Conservation (phyloP, 1,140 invertebrate species). For the Carcinoscorpius rotundicauda region DNA sequence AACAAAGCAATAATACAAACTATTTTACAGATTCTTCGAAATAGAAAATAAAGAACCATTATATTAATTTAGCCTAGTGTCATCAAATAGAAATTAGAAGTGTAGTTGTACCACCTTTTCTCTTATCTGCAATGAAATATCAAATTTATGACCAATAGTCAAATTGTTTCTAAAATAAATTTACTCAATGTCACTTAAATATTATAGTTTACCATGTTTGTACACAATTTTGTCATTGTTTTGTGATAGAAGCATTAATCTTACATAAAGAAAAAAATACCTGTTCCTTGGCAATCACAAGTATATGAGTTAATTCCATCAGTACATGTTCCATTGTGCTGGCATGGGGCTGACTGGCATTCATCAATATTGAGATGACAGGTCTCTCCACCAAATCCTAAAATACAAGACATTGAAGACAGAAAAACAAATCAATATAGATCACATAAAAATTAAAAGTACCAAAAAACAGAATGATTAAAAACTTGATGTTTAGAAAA, state of each 20-base stretch:
- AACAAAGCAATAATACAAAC: too few species aligned
- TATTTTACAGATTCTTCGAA: too few species aligned
- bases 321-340: constrained; percentile 90
- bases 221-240: constrained; percentile 56
- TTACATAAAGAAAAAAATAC: constrained; percentile 73
- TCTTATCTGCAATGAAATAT: too few species aligned
- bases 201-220: constrained; percentile 39
- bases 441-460: constrained; percentile 65
- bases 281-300: constrained; percentile 47
- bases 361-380: constrained; percentile 60
- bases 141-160: background rate
- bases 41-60: too few species aligned
- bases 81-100: too few species aligned
- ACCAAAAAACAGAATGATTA: constrained; percentile 72
- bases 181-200: constrained; percentile 32
- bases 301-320: constrained; percentile 40
- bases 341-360: constrained; percentile 85
- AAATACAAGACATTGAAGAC: background rate
- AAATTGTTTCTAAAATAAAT: too few species aligned
- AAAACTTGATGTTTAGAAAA: constrained; percentile 88
- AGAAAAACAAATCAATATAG: too few species aligned
- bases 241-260: constrained; percentile 85
- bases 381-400: constrained; percentile 77
- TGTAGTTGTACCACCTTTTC: too few species aligned
- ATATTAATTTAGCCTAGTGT: too few species aligned